Percentiles rank a stretch among this genome's conserved stretches.
Conservation (phyloP, 1,140 invertebrate genomes). For the Adoxophyes honmai region DNA sequence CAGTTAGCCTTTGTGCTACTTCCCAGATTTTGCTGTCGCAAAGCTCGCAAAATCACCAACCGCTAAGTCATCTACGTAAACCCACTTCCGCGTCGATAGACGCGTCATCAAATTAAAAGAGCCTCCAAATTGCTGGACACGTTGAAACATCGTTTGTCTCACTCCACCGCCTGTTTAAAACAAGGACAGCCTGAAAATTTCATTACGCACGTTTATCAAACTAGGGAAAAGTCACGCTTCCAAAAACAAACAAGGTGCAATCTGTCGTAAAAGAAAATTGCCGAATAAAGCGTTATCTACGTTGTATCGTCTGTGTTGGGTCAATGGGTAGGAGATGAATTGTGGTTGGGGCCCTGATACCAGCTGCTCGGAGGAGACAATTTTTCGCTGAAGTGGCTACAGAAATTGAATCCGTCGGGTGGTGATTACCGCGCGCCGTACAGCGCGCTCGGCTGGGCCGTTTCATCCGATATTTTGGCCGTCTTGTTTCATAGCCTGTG, state of each 20-base stretch:
- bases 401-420: conserved; percentile 34
- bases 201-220: neutral
- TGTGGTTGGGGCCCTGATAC: conserved; percentile 12
- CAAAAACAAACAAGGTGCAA: neutral
- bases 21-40: too few relatives aligned
- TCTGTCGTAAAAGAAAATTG: conserved; percentile 4
- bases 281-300: conserved; percentile 13
- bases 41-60: too few relatives aligned
- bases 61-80: too few relatives aligned
- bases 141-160: too few relatives aligned
- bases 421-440: conserved; percentile 7
- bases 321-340: conserved; percentile 9
- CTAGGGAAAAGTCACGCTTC: neutral
- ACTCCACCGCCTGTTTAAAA: too few relatives aligned
- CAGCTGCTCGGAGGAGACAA: conserved; percentile 25
- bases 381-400: conserved; percentile 34
- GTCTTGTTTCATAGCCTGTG: neutral
- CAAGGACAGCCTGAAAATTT: too few relatives aligned
- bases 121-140: too few relatives aligned
- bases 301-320: neutral
- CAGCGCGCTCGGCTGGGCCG: neutral
- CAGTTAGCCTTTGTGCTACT: too few relatives aligned
- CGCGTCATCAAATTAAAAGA: too few relatives aligned
- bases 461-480: conserved; percentile 9
- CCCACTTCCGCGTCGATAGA: too few relatives aligned